Conservation (phyloP, 1,140 invertebrate genomes). For the Mizuhopecten yessoensis region DNA sequence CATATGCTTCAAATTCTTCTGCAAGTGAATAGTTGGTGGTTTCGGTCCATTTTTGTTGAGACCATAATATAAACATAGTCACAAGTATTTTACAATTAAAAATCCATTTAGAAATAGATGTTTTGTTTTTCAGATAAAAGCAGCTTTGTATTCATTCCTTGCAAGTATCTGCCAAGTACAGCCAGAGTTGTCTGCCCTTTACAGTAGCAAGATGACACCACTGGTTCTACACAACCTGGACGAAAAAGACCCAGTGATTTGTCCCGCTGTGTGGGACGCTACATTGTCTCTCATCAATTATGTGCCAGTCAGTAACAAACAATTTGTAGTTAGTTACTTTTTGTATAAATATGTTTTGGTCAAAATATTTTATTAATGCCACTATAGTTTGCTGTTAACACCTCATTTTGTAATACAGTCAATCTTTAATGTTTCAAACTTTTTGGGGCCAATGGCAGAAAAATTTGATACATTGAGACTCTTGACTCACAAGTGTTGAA, state of each 20-base stretch:
- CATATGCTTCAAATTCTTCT: too few species aligned
- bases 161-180: constrained; percentile 86
- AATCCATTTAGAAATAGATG: not conserved
- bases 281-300: constrained; percentile 86
- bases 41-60: too few species aligned
- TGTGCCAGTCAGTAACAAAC: constrained; percentile 85
- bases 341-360: not conserved
- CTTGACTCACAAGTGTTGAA: too few species aligned
- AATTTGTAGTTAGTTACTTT: not conserved
- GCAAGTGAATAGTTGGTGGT: too few species aligned
- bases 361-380: not conserved
- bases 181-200: constrained; percentile 77
- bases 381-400: not conserved
- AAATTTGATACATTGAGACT: too few species aligned
- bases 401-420: too few species aligned
- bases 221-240: constrained; percentile 88
- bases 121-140: constrained; percentile 83
- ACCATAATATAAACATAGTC: too few species aligned
- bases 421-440: too few species aligned
- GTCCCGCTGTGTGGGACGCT: constrained; percentile 89
- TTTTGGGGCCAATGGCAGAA: too few species aligned
- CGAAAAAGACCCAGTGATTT: constrained; percentile 88
- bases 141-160: constrained; percentile 88
- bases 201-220: constrained; percentile 86
- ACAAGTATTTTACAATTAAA: too few species aligned